Percentiles rank a stretch among this genome's conserved stretches.
Conservation (phyloP, 1,140 invertebrate species). For the Andrena cerasifolii region DNA sequence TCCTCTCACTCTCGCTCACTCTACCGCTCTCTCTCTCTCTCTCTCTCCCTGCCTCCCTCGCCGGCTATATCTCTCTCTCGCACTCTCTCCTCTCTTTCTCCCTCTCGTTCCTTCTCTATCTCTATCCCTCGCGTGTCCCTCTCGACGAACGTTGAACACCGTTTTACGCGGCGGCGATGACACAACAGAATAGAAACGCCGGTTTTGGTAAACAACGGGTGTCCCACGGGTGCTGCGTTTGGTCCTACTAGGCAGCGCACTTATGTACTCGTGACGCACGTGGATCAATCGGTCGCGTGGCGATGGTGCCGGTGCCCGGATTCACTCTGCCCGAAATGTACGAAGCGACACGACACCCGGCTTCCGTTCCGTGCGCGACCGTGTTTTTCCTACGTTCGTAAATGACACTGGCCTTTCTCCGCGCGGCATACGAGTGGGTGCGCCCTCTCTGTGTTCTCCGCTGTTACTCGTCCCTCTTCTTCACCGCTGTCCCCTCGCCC, state of each 20-base stretch:
- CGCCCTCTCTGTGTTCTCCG: conserved; percentile 41
- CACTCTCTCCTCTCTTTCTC: not conserved
- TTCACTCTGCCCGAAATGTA: not conserved
- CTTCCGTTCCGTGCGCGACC: conserved; percentile 26
- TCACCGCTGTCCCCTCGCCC: too few relatives aligned
- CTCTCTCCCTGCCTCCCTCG: not conserved
- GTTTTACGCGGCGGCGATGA: conserved; percentile 33
- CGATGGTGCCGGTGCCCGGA: conserved; percentile 3
- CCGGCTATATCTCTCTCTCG: not conserved
- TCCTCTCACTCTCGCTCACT: conserved; percentile 20
- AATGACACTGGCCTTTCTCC: conserved; percentile 48
- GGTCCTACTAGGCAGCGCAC: not conserved
- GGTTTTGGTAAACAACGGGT: conserved; percentile 4
- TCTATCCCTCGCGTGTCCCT: not conserved
- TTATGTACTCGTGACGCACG: conserved; percentile 27
- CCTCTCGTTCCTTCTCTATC: not conserved
- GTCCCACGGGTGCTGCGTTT: conserved; percentile 9
- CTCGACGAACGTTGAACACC: conserved; percentile 27
- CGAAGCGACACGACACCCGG: conserved; percentile 35
- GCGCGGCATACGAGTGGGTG: conserved; percentile 42
- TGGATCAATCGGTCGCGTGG: conserved; percentile 53
- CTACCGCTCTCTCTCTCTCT: not conserved
- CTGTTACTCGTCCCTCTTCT: conserved; percentile 1
- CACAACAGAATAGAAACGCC: conserved; percentile 29
- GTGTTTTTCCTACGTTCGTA: conserved; percentile 27